Conservation (phyloP, 2,888 invertebrate genomes). For the Eulithis prunata region DNA sequence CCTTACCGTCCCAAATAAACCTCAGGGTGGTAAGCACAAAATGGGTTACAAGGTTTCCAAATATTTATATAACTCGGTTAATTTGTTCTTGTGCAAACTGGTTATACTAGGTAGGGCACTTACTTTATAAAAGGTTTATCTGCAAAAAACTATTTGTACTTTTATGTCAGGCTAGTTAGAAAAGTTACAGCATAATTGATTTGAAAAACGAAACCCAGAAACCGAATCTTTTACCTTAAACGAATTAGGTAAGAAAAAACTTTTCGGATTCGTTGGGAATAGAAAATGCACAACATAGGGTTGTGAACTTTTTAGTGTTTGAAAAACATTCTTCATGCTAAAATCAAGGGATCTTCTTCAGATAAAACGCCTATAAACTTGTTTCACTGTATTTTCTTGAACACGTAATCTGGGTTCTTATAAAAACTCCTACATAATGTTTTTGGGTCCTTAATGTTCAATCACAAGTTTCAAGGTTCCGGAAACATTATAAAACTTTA, state of each 20-base stretch:
- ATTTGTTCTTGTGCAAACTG: slow-evolving; percentile 3
- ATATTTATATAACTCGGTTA: slow-evolving; percentile 15
- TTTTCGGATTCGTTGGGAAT: too few species aligned
- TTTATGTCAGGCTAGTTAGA: too few species aligned
- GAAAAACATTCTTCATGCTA: too few species aligned
- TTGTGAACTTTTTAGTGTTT: too few species aligned
- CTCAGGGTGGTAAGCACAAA: neutral
- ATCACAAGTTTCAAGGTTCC: slow-evolving; percentile 4
- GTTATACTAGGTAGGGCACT: neutral
- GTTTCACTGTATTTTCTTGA: neutral
- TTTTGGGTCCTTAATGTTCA: slow-evolving; percentile 18
- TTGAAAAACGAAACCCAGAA: too few species aligned
- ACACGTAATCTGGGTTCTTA: slow-evolving; percentile 5
- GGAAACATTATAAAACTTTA: slow-evolving; percentile 22
- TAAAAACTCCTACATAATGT: slow-evolving; percentile 28
- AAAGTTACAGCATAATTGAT: too few species aligned
- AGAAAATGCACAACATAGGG: too few species aligned
- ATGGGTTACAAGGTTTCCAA: slow-evolving; percentile 2
- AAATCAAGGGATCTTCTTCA: too few species aligned
- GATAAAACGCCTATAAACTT: neutral
- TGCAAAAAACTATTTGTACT: neutral
- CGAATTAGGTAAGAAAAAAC: too few species aligned
- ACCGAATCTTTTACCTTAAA: too few species aligned
- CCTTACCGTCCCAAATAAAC: slow-evolving; percentile 11
- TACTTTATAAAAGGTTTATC: neutral